Evolutionary conservation across 2,888 invertebrate species (phyloP).

Genomic region (Anorthoa munda): DNA sequence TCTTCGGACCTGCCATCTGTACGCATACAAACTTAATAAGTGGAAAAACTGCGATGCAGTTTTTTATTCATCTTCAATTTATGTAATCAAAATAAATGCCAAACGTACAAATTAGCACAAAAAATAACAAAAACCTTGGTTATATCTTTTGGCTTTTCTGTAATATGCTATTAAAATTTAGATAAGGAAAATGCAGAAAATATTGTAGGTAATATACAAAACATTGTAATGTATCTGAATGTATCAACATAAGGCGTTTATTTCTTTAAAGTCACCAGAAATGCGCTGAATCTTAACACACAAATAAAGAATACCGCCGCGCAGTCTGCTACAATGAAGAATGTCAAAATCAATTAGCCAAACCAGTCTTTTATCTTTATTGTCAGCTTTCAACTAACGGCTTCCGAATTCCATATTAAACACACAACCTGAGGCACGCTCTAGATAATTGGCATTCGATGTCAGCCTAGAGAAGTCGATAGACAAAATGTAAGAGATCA

Average conservation of each 20-base stretch:
- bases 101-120: not conserved
- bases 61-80: not conserved
- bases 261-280: not conserved
- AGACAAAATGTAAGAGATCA: too few relatives aligned
- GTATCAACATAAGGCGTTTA: not conserved
- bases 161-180: not conserved
- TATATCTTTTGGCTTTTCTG: not conserved
- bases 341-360: not conserved
- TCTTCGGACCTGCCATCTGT: not conserved
- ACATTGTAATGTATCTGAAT: not conserved
- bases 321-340: conserved; percentile 22
- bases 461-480: too few relatives aligned
- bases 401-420: conserved; percentile 6
- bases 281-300: not conserved
- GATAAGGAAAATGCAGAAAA: conserved; percentile 4
- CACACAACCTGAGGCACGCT: not conserved
- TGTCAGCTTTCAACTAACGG: not conserved
- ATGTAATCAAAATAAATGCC: not conserved
- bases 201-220: not conserved
- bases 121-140: not conserved
- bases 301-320: not conserved
- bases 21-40: not conserved
- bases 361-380: conserved; percentile 21
- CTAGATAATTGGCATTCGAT: too few relatives aligned
- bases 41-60: not conserved